Evolutionary conservation across 2,888 invertebrate genomes (phyloP).

Genomic region (Crepidodera aurea): DNA sequence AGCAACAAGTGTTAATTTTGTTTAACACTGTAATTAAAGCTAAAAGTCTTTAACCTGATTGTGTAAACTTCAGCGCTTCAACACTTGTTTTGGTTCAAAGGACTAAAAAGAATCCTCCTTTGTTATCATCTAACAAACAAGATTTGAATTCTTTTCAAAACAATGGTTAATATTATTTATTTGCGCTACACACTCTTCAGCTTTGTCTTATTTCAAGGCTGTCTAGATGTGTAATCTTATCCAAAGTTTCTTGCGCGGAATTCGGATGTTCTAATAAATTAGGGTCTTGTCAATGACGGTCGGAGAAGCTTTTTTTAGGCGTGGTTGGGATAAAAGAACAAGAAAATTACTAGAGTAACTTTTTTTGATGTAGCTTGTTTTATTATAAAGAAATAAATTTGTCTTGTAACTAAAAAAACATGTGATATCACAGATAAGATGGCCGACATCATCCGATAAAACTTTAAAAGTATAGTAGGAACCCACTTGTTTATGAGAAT

Average conservation of each 20-base stretch:
- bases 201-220: slow-evolving; percentile 21
- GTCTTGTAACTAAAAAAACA: too few relatives aligned
- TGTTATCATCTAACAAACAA: slow-evolving; percentile 19
- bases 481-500: too few relatives aligned
- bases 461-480: too few relatives aligned
- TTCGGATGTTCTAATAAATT: slow-evolving; percentile 31
- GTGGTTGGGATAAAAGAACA: background rate
- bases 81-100: too few relatives aligned
- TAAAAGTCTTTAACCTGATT: too few relatives aligned
- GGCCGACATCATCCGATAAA: too few relatives aligned
- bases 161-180: slow-evolving; percentile 24
- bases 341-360: background rate
- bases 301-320: slow-evolving; percentile 8
- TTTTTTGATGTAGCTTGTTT: background rate
- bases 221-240: slow-evolving; percentile 35
- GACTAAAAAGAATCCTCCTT: slow-evolving; percentile 1
- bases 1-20: too few relatives aligned
- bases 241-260: slow-evolving; percentile 29
- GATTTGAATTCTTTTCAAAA: slow-evolving; percentile 23
- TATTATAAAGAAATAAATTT: too few relatives aligned
- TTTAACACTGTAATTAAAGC: too few relatives aligned
- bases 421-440: too few relatives aligned
- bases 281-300: slow-evolving; percentile 26
- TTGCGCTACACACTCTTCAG: background rate
- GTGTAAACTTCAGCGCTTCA: too few relatives aligned